These are phyloP conservation scores for human (Homo sapiens) DNA, from an alignment of 2,113 vertebrate genomes.

Conservation along the genomic window GRCh38 chr15:47748501-47749000, in stretches of 20 bases:
- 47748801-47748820: background rate
- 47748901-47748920: background rate
- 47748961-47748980: background rate
- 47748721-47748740: background rate
- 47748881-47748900: background rate
- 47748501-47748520: background rate
- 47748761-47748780: background rate
- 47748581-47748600: background rate
- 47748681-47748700: background rate
- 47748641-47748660: background rate
- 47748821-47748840: background rate
- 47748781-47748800: background rate
- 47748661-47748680: background rate
- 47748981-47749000: background rate
- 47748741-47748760: constrained; percentile 11
- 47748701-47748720: background rate
- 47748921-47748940: background rate
- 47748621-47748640: background rate
- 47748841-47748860: background rate
- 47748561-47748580: background rate
- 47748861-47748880: background rate
- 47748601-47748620: background rate
- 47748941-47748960: background rate
- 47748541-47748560: background rate
- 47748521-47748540: background rate